Base-by-base conservation (phyloP, 2,888 invertebrate genomes). In the Drosophila crucigera region DNA sequence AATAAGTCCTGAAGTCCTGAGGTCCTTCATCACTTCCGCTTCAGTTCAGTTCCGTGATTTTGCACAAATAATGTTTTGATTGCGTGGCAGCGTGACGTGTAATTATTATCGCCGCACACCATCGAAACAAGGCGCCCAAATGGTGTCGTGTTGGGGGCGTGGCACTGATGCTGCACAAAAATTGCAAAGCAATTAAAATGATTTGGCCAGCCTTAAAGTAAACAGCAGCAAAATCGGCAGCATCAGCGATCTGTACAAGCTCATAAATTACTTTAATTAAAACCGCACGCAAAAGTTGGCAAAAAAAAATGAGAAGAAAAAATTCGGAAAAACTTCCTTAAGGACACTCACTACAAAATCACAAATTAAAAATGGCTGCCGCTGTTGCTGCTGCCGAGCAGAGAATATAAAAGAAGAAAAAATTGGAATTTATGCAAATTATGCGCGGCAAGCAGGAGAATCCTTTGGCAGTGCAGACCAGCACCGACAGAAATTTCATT, bases 11-110 rank as follows among this genome's bases (percentile, higher is more conserved):
- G 78, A 66, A 80, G 91, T 91, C 92, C 28, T 50, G 50, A 68
- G 76, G 79, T 88, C 87, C 91, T 92, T 92, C 91, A 92, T 92
- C 92, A 91, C 92, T 92, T 92, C 92, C 92, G 91, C 91, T 84
- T 91, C 85, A 91, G 89, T 92, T 90, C 91, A 91, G 84, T 76
- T 89, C 83, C 91, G 91, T 91, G 92, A 91, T 91, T 91, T 84
- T 78, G 87, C 92, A 92, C 91, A 92, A 92, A 91, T 88, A 91
- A 90, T 91, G 89, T 91, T 91, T 92, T 92, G 91, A 92, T 92
- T 92, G 88, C 89, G 89, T 85, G 85, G 80, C 90, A 90, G 91
- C 90, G 91, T 91, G 91, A 91, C 91, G 90, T 91, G 91, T 89
- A 91, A 92, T 92, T 92, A 91, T 88, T 84, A 90, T 90, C 84